Evolutionary conservation across 2,797 vertebrate genomes (phyloP).

Genomic region (Diceros bicornis): DNA sequence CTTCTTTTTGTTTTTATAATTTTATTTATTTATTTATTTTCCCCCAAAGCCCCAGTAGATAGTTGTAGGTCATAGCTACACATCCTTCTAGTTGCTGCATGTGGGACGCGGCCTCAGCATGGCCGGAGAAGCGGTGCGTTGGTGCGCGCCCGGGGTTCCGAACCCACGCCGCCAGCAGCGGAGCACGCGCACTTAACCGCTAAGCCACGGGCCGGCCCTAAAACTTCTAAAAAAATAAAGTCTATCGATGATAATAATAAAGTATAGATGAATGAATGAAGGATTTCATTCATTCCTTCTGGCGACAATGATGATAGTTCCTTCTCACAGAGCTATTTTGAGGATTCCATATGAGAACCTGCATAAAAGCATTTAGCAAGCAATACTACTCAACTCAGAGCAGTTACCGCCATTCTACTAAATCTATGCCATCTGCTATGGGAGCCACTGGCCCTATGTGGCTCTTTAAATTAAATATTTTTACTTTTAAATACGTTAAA

Average conservation of each 20-base stretch:
- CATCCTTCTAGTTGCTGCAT: too few relatives aligned
- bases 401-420: neutral
- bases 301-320: neutral
- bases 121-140: too few relatives aligned
- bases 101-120: too few relatives aligned
- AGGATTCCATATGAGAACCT: neutral
- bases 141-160: too few relatives aligned
- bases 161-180: too few relatives aligned
- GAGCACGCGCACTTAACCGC: too few relatives aligned
- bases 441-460: neutral
- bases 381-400: neutral
- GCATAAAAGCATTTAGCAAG: neutral
- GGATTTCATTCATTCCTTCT: neutral
- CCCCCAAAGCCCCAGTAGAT: too few relatives aligned
- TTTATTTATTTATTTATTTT: too few relatives aligned
- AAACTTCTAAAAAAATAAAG: neutral
- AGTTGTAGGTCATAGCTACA: too few relatives aligned
- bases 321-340: neutral
- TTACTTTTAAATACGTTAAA: slow-evolving; percentile 23
- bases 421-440: neutral
- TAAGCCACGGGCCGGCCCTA: too few relatives aligned
- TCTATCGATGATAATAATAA: neutral
- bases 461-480: neutral
- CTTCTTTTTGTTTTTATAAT: too few relatives aligned
- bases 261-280: neutral